Evolutionary conservation across 2,888 invertebrate genomes (phyloP), one percentile per base, ranked within the genome.

Genomic region (Rhamnusium bicolor): DNA sequence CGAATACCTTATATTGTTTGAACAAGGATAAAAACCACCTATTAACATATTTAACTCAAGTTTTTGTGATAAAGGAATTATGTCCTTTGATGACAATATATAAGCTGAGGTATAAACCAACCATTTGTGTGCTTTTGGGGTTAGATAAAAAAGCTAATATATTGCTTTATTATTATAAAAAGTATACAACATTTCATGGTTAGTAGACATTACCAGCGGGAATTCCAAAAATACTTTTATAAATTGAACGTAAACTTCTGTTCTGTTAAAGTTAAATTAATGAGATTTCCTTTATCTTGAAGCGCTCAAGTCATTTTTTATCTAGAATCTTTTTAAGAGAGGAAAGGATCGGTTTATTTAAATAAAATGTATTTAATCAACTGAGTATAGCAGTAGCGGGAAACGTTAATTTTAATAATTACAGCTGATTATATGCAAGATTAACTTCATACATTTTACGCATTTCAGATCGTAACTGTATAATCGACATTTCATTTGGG

Each of bases 201-300:
- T 58, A 14, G 27, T 29, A 27, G 56, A 58, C 56, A 29, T 16
- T 58, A 29, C 2, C 16, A 29, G n/a, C 10, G 24, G 10, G 24
- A 6, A n/a, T n/a, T n/a, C n/a, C n/a, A 47, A 16, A 29, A 16
- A 58, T 16, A 29, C 56, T n/a, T 29, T 14, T 27, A 58, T 27
- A 58, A 60, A 60, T 32, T 40, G 40, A 40, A 18, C 32, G 29
- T 3, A 46, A 61, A 46, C 12, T 61, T 46, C 21, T 46, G 46
- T 61, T 61, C 32, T 46, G 21, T 19, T 46, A 61, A 61, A 61
- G 40, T 61, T 61, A 46, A 61, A 61, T 61, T 61, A 32, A 58
- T 58, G 32, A 32, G 58, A 18, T 58, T 32, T 29, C 16, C 16
- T 16, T 58, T 32, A 58, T 58, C 29, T 18, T 16, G 18, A 18